Base-by-base conservation (phyloP, 2,888 invertebrate genomes). In the Cerastoderma edule region DNA sequence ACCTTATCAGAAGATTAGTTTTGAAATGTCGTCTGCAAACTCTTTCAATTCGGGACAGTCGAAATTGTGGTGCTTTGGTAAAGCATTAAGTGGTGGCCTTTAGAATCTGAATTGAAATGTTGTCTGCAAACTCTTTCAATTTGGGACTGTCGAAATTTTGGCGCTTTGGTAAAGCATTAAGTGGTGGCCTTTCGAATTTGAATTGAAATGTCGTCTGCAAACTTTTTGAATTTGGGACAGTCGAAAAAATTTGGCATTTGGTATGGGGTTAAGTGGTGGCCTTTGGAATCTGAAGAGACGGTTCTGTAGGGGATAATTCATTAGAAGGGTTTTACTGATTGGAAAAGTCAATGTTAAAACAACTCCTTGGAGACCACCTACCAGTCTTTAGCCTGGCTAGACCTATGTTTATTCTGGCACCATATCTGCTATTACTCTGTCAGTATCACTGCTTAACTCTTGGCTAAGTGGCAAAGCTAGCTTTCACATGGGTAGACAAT, bases 291-390 rank as follows among this genome's bases (percentile, higher is more conserved):
- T n/a, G n/a, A n/a, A n/a, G n/a, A n/a, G n/a, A n/a, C n/a, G n/a
- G n/a, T n/a, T n/a, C n/a, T n/a, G n/a, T n/a, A n/a, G n/a, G n/a
- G n/a, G n/a, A n/a, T n/a, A n/a, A n/a, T n/a, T n/a, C n/a, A n/a
- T n/a, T n/a, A n/a, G n/a, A n/a, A n/a, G n/a, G n/a, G n/a, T n/a
- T n/a, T n/a, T n/a, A n/a, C n/a, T n/a, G n/a, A n/a, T n/a, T n/a
- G n/a, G n/a, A n/a, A n/a, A n/a, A n/a, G n/a, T n/a, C n/a, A n/a
- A n/a, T n/a, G n/a, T n/a, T n/a, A n/a, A n/a, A n/a, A n/a, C n/a
- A n/a, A n/a, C n/a, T n/a, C n/a, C n/a, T n/a, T n/a, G n/a, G 10
- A 32, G 56, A 56, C 56, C 56, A 56, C 56, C 56, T 56, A 56
- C 2, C n/a, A n/a, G n/a, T n/a, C 54, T 30, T 1, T 4, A 56